Evolutionary conservation across 35 echinoderm and acorn worm genomes (phyloP).

Genomic region (Lytechinus pictus): DNA sequence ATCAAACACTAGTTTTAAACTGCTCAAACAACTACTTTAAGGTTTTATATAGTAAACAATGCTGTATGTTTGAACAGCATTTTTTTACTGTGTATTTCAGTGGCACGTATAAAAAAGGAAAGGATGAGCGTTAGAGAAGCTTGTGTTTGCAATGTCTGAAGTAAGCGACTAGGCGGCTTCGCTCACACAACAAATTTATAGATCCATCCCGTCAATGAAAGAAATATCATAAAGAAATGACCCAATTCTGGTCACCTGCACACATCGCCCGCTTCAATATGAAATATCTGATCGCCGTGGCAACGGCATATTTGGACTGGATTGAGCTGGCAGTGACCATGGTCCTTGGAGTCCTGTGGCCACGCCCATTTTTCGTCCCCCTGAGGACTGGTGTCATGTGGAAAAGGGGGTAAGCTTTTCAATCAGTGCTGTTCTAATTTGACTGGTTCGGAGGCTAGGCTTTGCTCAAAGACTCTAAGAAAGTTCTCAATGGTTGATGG

Average conservation of each 20-base stretch:
- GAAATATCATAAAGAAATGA: conserved; percentile 22
- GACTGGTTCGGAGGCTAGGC: background rate
- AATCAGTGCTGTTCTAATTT: conserved; percentile 13
- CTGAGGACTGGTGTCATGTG: background rate
- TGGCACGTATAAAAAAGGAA: too few relatives aligned
- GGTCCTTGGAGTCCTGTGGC: background rate
- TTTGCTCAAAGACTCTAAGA: background rate
- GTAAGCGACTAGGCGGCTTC: background rate
- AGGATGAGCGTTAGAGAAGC: background rate
- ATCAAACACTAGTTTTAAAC: too few relatives aligned
- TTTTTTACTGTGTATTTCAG: too few relatives aligned
- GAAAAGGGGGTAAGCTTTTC: background rate
- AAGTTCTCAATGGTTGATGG: background rate
- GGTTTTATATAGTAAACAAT: too few relatives aligned
- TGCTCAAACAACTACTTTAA: too few relatives aligned
- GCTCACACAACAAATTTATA: background rate
- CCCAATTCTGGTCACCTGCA: conserved; percentile 35
- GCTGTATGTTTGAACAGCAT: too few relatives aligned
- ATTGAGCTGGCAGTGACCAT: conserved; percentile 8
- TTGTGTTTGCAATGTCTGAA: background rate
- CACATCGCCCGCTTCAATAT: background rate
- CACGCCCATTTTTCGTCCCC: conserved; percentile 22
- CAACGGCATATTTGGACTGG: conserved; percentile 36
- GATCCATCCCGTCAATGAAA: background rate
- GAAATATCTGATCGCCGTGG: conserved; percentile 12